Conservation (phyloP, 2,797 vertebrate species). For the Botia kubotai region DNA sequence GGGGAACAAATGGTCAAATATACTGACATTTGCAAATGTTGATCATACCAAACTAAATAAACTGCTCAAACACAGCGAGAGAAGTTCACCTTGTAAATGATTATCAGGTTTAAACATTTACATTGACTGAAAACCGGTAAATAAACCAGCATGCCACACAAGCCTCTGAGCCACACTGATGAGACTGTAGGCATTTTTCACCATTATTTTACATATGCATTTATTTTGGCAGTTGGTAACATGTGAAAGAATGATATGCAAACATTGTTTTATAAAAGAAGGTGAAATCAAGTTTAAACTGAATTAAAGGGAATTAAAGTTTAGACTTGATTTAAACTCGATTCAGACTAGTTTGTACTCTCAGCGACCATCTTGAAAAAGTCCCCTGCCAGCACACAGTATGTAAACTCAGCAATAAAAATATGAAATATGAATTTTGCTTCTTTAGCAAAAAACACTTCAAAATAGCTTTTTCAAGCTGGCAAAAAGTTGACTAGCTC, state of each 20-base stretch:
- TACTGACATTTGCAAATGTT: conserved; percentile 5
- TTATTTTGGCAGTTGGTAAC: no score
- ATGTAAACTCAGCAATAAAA: background rate
- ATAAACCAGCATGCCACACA: background rate
- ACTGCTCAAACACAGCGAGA: background rate
- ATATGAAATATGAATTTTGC: background rate
- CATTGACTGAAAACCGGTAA: background rate
- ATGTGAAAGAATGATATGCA: no score
- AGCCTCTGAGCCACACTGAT: no score
- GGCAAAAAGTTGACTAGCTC: background rate
- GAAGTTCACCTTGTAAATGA: background rate
- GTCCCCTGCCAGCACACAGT: background rate
- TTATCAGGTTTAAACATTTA: background rate
- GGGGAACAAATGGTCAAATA: background rate
- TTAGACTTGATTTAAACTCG: no score
- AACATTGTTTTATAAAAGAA: no score
- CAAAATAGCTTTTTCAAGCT: background rate
- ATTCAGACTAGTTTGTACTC: no score
- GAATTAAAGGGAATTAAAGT: no score
- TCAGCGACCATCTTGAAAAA: background rate
- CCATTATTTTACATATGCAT: no score
- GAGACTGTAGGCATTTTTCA: no score
- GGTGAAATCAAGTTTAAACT: background rate
- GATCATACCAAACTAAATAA: conserved; percentile 15
- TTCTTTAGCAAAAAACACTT: background rate